Percentiles rank a stretch among this genome's conserved stretches.
Conservation (phyloP, 2,888 invertebrate species). For the Drosophila kokeensis region DNA sequence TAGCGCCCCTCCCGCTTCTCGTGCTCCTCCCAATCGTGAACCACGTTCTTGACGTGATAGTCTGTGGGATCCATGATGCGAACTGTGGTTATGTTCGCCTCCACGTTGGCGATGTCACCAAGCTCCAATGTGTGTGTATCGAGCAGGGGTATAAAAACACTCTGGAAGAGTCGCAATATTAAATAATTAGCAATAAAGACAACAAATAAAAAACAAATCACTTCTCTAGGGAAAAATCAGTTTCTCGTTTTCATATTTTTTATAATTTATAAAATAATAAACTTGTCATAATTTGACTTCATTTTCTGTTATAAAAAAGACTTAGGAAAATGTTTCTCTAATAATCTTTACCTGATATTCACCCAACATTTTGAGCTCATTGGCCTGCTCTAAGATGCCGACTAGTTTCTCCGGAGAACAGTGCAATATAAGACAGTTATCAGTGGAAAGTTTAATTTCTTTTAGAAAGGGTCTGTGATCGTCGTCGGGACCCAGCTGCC, state of each 20-base stretch:
- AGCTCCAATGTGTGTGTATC: conserved; percentile 85
- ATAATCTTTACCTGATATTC: conserved; percentile 88
- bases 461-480: conserved; percentile 90
- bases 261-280: neutral
- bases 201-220: neutral
- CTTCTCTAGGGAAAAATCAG: neutral
- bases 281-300: neutral
- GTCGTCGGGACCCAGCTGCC: conserved; percentile 87
- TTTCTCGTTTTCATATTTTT: neutral
- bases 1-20: conserved; percentile 80
- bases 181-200: neutral
- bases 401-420: conserved; percentile 89
- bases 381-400: conserved; percentile 90
- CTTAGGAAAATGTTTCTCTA: neutral
- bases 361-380: conserved; percentile 92
- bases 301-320: neutral
- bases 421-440: conserved; percentile 91
- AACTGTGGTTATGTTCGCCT: conserved; percentile 84
- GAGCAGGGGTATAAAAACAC: conserved; percentile 86
- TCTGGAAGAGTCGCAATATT: conserved; percentile 81
- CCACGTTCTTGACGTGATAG: conserved; percentile 83
- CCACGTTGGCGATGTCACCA: conserved; percentile 85
- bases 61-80: conserved; percentile 84
- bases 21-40: conserved; percentile 84
- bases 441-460: conserved; percentile 89